Conservation (phyloP, 1,140 invertebrate genomes). For the Aporrectodea caliginosa region DNA sequence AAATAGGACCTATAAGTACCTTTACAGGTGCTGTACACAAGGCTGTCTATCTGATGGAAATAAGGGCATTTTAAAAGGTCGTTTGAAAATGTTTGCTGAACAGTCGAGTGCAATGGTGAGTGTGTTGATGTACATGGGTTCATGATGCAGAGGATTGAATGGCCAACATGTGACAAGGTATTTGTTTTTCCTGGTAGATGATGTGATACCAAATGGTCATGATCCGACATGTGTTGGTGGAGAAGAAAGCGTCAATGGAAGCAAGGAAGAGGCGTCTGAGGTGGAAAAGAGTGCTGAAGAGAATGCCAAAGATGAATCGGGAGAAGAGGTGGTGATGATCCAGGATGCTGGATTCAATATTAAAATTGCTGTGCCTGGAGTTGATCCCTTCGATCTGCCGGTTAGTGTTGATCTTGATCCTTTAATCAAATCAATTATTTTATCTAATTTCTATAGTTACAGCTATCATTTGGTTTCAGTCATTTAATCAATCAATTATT, state of each 20-base stretch:
- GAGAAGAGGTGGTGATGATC: constrained; percentile 70
- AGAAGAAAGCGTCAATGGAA: neutral
- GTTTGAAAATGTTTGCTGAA: no score
- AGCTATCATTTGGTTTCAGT: neutral
- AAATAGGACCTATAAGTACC: no score
- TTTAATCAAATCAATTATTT: constrained; percentile 3
- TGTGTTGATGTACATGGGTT: no score
- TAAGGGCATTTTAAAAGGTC: no score
- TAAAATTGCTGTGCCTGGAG: constrained; percentile 81
- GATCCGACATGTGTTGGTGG: neutral
- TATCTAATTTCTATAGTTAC: neutral
- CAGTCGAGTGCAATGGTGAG: no score
- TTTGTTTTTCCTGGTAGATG: neutral
- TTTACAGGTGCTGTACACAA: no score
- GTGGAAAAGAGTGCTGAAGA: neutral
- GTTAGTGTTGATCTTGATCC: constrained; percentile 54
- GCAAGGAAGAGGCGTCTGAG: neutral
- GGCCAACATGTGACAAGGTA: neutral
- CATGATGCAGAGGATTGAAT: neutral
- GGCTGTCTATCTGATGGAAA: no score
- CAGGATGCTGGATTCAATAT: constrained; percentile 91
- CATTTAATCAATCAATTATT: neutral
- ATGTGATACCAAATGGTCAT: neutral
- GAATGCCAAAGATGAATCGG: neutral
- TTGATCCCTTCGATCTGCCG: constrained; percentile 87